These are phyloP conservation scores for Cavia porcellus DNA, from an alignment of 2,113 vertebrate genomes.

Conservation along the genomic window DNA sequence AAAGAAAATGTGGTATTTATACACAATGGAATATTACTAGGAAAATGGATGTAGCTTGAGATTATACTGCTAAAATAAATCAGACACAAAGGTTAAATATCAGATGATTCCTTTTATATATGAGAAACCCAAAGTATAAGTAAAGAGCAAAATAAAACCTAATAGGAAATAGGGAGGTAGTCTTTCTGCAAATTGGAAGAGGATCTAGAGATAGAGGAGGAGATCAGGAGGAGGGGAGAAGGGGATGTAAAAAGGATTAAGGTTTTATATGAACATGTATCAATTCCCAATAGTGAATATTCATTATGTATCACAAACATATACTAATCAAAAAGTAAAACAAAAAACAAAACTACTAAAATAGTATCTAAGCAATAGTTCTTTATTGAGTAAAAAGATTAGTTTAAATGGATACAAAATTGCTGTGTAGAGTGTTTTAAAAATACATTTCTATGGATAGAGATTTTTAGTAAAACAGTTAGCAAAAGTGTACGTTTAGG, in stretches of 20 bases:
- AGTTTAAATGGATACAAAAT: constrained; percentile 78
- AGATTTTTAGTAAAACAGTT: constrained; percentile 60
- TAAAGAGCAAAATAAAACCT: neutral
- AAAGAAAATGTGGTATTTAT: neutral
- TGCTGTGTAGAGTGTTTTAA: constrained; percentile 65
- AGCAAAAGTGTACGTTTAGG: constrained; percentile 54
- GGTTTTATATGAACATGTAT: neutral
- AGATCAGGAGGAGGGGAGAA: neutral
- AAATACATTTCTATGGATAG: constrained; percentile 80
- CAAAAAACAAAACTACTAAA: neutral
- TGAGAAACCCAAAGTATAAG: neutral
- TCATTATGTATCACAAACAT: neutral
- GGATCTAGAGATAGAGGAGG: neutral
- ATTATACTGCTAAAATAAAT: neutral
- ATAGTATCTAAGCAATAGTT: constrained; percentile 67
- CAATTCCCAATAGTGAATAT: neutral
- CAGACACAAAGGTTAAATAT: neutral
- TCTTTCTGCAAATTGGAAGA: neutral
- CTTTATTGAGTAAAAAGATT: constrained; percentile 81
- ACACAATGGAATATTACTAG: neutral
- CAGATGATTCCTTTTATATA: neutral
- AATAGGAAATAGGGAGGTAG: neutral
- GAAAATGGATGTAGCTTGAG: neutral
- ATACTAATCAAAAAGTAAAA: neutral
- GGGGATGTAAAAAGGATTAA: neutral